These are phyloP conservation scores for Apoderus coryli DNA, from an alignment of 2,888 invertebrate genomes.

Conservation along the genomic window DNA sequence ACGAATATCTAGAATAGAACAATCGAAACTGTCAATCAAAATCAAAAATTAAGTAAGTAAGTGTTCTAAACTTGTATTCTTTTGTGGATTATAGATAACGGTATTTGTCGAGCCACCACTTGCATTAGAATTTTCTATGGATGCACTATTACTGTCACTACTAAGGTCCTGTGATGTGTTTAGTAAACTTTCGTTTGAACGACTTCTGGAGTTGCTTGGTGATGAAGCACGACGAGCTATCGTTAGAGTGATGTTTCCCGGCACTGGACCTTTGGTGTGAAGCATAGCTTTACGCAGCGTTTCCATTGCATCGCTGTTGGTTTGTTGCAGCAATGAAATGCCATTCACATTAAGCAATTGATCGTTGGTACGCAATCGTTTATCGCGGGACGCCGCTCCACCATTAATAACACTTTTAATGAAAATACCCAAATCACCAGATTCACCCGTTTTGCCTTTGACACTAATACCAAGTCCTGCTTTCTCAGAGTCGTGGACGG, in stretches of 20 bases:
- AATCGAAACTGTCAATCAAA: too few relatives aligned
- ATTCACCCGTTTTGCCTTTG: slow-evolving; percentile 70
- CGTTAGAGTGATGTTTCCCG: slow-evolving; percentile 76
- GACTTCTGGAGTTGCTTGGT: slow-evolving; percentile 16
- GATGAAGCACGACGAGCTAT: slow-evolving; percentile 36
- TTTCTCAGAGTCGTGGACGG: slow-evolving; percentile 92
- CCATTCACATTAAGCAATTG: slow-evolving; percentile 90
- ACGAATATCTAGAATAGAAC: too few relatives aligned
- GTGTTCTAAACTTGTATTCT: too few relatives aligned
- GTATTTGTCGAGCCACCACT: slow-evolving; percentile 38
- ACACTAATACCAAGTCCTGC: slow-evolving; percentile 95
- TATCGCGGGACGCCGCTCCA: slow-evolving; percentile 86
- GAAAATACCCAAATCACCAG: slow-evolving; percentile 80
- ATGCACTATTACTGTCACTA: slow-evolving; percentile 15
- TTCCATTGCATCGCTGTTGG: slow-evolving; percentile 92
- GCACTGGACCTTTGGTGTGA: slow-evolving; percentile 64
- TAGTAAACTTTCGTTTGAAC: slow-evolving; percentile 33
- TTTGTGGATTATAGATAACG: slow-evolving; percentile 38
- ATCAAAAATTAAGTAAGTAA: too few relatives aligned
- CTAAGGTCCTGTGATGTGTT: slow-evolving; percentile 28
- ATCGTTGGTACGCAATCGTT: slow-evolving; percentile 83
- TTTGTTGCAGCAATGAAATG: slow-evolving; percentile 70
- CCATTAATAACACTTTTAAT: slow-evolving; percentile 92
- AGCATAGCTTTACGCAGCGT: slow-evolving; percentile 69
- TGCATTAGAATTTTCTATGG: slow-evolving; percentile 31